Percentiles rank a stretch among this genome's conserved stretches.
Evolutionary conservation across 2,888 invertebrate species (phyloP).

Genomic region (Mythimna impura): DNA sequence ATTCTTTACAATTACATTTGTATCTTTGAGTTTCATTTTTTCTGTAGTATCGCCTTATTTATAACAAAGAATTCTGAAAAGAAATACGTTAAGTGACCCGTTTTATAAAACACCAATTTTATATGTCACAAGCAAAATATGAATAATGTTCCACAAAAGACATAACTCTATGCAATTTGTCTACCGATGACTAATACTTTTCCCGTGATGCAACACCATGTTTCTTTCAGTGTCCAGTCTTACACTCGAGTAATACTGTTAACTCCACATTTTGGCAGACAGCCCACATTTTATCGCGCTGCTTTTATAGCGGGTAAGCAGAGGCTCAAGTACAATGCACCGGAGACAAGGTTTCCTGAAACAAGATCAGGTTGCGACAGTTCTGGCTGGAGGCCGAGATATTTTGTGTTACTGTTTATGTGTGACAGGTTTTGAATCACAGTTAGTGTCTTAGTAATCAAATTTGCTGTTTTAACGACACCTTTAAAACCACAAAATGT

Average conservation of each 20-base stretch:
- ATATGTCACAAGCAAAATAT: background rate
- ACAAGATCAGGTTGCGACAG: slow-evolving; percentile 59
- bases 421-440: slow-evolving; percentile 17
- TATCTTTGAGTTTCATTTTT: too few relatives aligned
- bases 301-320: slow-evolving; percentile 56
- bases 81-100: too few relatives aligned
- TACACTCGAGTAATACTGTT: slow-evolving; percentile 38
- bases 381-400: slow-evolving; percentile 58
- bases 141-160: slow-evolving; percentile 23
- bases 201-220: slow-evolving; percentile 55
- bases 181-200: slow-evolving; percentile 44
- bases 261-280: slow-evolving; percentile 53
- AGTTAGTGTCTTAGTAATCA: background rate
- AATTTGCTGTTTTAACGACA: background rate
- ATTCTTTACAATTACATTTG: too few relatives aligned
- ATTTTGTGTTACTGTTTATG: slow-evolving; percentile 40
- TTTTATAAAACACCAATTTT: too few relatives aligned
- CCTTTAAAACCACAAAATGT: background rate
- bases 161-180: slow-evolving; percentile 32
- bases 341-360: slow-evolving; percentile 58
- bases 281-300: slow-evolving; percentile 45
- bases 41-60: too few relatives aligned
- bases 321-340: slow-evolving; percentile 66
- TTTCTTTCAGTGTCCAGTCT: slow-evolving; percentile 37
- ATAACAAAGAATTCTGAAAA: too few relatives aligned